Percentiles rank a stretch among this genome's conserved stretches.
Evolutionary conservation across 2,888 invertebrate genomes (phyloP).

Genomic region (Acholoe squamosa): DNA sequence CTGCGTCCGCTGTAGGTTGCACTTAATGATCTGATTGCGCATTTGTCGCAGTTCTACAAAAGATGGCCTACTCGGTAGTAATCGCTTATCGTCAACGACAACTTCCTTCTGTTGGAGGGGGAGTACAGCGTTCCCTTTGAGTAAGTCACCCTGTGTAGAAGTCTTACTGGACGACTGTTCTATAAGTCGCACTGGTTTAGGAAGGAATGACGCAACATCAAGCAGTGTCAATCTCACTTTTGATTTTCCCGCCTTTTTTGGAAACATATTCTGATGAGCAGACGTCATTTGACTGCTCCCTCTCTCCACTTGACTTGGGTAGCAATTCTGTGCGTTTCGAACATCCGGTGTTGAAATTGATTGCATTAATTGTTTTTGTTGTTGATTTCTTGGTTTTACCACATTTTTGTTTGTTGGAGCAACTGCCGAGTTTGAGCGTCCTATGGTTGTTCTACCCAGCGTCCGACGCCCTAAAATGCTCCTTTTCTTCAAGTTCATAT

Average conservation of each 20-base stretch:
- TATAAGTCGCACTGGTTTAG: not conserved
- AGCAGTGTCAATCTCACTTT: conserved; percentile 15
- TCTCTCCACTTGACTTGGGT: not conserved
- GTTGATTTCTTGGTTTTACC: not conserved
- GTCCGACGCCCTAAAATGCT: conserved; percentile 4
- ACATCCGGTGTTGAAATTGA: not conserved
- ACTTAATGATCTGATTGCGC: not conserved
- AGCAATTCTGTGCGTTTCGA: not conserved
- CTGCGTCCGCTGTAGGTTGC: conserved; percentile 1
- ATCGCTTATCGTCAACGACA: not conserved
- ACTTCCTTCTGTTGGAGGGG: not conserved
- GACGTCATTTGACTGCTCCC: not conserved
- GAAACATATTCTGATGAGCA: not conserved
- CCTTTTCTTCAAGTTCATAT: conserved; percentile 3
- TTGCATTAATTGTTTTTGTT: not conserved
- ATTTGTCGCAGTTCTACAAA: conserved; percentile 19
- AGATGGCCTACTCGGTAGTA: not conserved
- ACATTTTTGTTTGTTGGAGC: not conserved
- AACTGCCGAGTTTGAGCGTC: not conserved
- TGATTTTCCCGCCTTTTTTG: not conserved
- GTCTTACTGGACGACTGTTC: not conserved
- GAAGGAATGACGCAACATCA: conserved; percentile 10
- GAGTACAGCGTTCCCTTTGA: not conserved
- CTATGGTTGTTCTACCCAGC: not conserved
- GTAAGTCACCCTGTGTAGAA: not conserved